Evolutionary conservation across 2,888 invertebrate species (phyloP).

Genomic region (Epirrhoe alternata): DNA sequence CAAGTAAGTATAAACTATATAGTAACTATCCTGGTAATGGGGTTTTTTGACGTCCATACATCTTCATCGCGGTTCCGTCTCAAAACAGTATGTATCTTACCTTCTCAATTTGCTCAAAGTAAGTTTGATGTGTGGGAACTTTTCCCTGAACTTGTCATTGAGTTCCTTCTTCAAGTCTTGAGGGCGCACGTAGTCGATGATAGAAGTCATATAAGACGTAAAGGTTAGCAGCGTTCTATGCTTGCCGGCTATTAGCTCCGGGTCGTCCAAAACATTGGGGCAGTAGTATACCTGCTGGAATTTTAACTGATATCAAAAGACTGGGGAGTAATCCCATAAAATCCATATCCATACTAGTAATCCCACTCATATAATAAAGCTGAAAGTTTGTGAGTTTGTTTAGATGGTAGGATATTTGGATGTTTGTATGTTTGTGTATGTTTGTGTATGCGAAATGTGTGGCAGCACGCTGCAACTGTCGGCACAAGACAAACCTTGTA

Average conservation of each 20-base stretch:
- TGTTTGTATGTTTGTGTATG: no score
- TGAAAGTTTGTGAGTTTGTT: neutral
- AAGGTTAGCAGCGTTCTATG: slow-evolving; percentile 94
- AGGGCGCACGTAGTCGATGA: slow-evolving; percentile 98
- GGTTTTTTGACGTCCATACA: no score
- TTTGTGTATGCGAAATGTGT: no score
- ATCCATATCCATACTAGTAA: no score
- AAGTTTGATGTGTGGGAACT: slow-evolving; percentile 97
- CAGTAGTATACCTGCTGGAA: slow-evolving; percentile 87
- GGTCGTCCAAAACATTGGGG: slow-evolving; percentile 96
- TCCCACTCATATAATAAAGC: neutral
- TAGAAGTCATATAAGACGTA: slow-evolving; percentile 96
- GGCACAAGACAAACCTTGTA: no score
- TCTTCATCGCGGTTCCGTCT: neutral
- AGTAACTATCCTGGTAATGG: no score
- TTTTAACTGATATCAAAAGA: slow-evolving; percentile 7
- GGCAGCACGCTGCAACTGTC: no score
- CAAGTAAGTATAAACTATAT: neutral
- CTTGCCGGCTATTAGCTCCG: slow-evolving; percentile 95
- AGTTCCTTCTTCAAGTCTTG: slow-evolving; percentile 98
- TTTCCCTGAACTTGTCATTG: slow-evolving; percentile 97
- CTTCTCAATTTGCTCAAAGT: slow-evolving; percentile 98
- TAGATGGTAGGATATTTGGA: no score
- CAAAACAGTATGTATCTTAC: slow-evolving; percentile 73
- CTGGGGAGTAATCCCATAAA: neutral